Evolutionary conservation across 1,140 invertebrate genomes (phyloP).

Genomic region (Stenopsyche tienmushanensis): DNA sequence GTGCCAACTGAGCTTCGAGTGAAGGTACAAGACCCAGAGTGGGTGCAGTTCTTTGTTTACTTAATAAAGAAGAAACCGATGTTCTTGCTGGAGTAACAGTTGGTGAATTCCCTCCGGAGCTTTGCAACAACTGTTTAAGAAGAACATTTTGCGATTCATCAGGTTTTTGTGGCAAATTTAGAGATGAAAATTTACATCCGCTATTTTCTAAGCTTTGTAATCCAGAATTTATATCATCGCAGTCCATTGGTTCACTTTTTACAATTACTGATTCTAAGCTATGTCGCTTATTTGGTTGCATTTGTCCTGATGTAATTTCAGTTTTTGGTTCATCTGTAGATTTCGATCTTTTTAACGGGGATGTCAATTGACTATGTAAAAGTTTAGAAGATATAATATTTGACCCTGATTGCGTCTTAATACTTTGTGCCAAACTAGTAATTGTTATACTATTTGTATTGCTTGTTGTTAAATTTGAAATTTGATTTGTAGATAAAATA

Average conservation of each 20-base stretch:
- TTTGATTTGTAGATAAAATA: conserved; percentile 32
- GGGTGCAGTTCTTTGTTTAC: conserved; percentile 57
- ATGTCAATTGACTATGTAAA: conserved; percentile 59
- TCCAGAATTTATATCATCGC: conserved; percentile 44
- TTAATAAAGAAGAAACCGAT: conserved; percentile 51
- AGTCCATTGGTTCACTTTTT: conserved; percentile 56
- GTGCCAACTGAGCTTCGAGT: conserved; percentile 70
- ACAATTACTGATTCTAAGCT: conserved; percentile 56
- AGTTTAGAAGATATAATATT: conserved; percentile 55
- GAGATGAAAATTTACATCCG: conserved; percentile 45
- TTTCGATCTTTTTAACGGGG: conserved; percentile 56
- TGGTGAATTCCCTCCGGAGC: conserved; percentile 64
- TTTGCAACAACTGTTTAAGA: conserved; percentile 86
- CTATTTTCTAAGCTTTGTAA: conserved; percentile 25
- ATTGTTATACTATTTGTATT: conserved; percentile 41
- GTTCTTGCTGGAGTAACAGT: conserved; percentile 52
- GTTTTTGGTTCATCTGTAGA: conserved; percentile 57
- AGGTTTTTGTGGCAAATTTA: conserved; percentile 50
- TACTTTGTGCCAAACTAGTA: conserved; percentile 47
- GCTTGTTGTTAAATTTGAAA: conserved; percentile 10
- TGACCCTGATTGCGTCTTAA: conserved; percentile 44
- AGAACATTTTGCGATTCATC: conserved; percentile 87
- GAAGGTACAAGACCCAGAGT: conserved; percentile 69
- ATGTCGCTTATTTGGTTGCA: conserved; percentile 53
- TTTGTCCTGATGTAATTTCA: conserved; percentile 53